Evolutionary conservation across 1,140 invertebrate genomes (phyloP).

Genomic region (Eumaeus atala): DNA sequence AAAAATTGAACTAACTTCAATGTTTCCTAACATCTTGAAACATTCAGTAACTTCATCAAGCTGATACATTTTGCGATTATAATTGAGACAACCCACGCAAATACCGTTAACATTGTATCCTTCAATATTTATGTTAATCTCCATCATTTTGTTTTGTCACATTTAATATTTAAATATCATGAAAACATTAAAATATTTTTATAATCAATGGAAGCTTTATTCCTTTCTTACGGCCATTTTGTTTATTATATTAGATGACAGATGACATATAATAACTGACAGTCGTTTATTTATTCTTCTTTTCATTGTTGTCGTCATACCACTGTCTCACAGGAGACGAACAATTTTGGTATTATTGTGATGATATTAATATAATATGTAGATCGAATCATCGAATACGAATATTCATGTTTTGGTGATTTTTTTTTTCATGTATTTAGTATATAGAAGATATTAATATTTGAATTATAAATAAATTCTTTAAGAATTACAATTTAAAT

Average conservation of each 20-base stretch:
- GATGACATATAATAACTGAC: conserved; percentile 9
- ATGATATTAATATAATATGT: too few species aligned
- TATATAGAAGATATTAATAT: too few species aligned
- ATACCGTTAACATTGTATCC: conserved; percentile 67
- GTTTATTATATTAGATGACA: conserved; percentile 21
- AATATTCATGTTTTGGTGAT: too few species aligned
- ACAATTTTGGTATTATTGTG: too few species aligned
- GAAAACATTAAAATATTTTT: conserved; percentile 34
- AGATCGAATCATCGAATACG: too few species aligned
- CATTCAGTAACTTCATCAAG: conserved; percentile 39
- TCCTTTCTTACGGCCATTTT: conserved; percentile 59
- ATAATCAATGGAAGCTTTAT: conserved; percentile 48
- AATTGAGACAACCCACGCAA: conserved; percentile 59
- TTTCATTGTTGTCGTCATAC: too few species aligned
- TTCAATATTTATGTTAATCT: conserved; percentile 67
- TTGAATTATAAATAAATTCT: too few species aligned
- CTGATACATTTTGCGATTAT: conserved; percentile 57
- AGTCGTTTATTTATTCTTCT: neutral
- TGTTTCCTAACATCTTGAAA: conserved; percentile 48
- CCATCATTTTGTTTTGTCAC: conserved; percentile 41
- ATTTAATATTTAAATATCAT: conserved; percentile 6
- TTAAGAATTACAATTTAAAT: too few species aligned
- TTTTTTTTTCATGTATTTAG: too few species aligned
- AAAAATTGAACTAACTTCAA: conserved; percentile 47
- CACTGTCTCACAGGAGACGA: too few species aligned